Percentiles rank a stretch among this genome's conserved stretches.
Evolutionary conservation across 2,888 invertebrate species (phyloP).

Genomic region (Rhorus exstirpatorius): DNA sequence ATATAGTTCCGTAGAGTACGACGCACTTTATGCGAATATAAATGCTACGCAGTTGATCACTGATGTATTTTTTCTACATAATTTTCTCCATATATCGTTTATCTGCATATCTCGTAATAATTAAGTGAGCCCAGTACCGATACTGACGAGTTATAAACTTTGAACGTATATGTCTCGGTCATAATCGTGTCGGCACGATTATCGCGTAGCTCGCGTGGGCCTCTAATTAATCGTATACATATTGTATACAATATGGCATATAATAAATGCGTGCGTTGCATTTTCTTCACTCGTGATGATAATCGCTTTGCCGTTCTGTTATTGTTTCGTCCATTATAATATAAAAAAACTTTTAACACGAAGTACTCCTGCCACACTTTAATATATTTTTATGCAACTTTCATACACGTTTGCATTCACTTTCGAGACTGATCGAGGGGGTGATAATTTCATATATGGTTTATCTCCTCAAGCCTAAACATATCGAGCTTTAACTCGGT

Average conservation of each 20-base stretch:
- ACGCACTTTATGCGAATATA: conserved; percentile 9
- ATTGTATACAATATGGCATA: conserved; percentile 1
- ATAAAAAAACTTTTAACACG: background rate
- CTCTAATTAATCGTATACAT: conserved; percentile 7
- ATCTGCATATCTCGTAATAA: conserved; percentile 45
- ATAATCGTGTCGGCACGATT: conserved; percentile 48
- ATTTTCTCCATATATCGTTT: conserved; percentile 4
- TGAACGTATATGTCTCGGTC: conserved; percentile 57
- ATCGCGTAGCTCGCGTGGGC: conserved; percentile 45
- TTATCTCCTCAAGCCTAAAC: background rate
- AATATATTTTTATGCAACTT: background rate
- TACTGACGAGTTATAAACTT: conserved; percentile 57
- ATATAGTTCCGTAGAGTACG: conserved; percentile 19
- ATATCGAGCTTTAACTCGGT: background rate
- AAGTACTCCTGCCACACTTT: background rate
- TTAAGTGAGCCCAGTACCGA: conserved; percentile 48
- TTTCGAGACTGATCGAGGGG: background rate
- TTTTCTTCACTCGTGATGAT: conserved; percentile 15
- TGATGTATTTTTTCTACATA: background rate
- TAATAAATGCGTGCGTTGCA: conserved; percentile 16
- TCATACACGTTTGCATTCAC: background rate
- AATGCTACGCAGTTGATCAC: conserved; percentile 41
- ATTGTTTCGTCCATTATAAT: conserved; percentile 31
- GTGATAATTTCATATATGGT: background rate
- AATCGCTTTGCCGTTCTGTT: conserved; percentile 15